These are phyloP conservation scores for Drosophila anomalata DNA, from an alignment of 2,888 invertebrate species.

Conservation along the genomic window DNA sequence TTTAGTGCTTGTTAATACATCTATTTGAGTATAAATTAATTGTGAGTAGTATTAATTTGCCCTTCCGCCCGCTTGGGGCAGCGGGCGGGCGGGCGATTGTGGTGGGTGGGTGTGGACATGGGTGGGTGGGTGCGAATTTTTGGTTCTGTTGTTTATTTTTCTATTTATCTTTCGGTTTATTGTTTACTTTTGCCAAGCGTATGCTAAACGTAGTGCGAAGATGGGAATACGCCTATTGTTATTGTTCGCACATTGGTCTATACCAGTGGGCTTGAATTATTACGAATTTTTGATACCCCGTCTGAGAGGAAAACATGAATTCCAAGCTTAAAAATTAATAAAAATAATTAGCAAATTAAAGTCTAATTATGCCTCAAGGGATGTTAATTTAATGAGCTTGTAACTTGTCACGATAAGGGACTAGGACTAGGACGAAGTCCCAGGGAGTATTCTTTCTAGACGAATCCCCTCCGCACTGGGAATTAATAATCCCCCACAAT, in stretches of 20 bases:
- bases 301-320: neutral
- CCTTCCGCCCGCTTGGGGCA: neutral
- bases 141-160: constrained; percentile 55
- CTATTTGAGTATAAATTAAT: constrained; percentile 50
- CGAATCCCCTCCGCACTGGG: neutral
- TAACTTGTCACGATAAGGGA: neutral
- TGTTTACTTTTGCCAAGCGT: constrained; percentile 23
- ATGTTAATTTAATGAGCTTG: neutral
- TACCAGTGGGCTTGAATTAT: neutral
- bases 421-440: neutral
- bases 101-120: constrained; percentile 9
- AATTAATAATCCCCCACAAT: constrained; percentile 1
- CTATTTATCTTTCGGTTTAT: constrained; percentile 44
- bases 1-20: constrained; percentile 59
- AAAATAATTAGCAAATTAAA: neutral
- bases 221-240: constrained; percentile 33
- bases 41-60: constrained; percentile 27
- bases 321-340: no score
- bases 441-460: neutral
- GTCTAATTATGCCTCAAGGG: neutral
- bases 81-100: no score
- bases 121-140: constrained; percentile 35
- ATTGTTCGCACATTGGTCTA: constrained; percentile 47
- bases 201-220: constrained; percentile 28
- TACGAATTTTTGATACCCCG: constrained; percentile 14